Evolutionary conservation across 2,797 vertebrate genomes (phyloP).

Genomic region (Megaceryle alcyon): DNA sequence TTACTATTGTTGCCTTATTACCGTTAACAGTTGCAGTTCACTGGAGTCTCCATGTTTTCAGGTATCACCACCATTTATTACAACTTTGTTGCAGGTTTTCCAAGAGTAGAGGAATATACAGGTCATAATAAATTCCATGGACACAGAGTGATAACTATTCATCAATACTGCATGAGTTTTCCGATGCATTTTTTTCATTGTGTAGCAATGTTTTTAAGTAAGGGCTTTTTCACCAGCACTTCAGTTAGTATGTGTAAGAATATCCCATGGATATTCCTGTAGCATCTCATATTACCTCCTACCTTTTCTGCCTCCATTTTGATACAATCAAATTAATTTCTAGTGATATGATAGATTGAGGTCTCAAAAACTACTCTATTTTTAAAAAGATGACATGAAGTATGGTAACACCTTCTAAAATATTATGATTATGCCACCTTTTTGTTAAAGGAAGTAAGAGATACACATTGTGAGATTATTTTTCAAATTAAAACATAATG

Average conservation of each 20-base stretch:
- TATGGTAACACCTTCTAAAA: neutral
- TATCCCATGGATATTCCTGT: neutral
- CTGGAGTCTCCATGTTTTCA: neutral
- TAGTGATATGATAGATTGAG: neutral
- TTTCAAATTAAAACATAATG: neutral
- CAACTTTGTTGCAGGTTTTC: neutral
- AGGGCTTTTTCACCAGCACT: neutral
- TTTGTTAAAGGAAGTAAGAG: neutral
- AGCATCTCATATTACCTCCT: neutral
- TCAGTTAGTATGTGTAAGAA: neutral
- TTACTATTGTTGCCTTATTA: too few species aligned
- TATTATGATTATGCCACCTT: neutral
- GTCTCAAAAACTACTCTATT: neutral
- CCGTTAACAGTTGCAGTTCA: neutral
- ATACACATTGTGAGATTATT: neutral
- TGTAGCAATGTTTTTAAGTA: neutral
- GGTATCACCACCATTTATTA: neutral
- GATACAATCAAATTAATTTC: slow-evolving; percentile 13
- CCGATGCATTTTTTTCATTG: neutral
- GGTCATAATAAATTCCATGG: neutral
- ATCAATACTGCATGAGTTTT: neutral
- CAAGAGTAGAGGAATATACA: neutral
- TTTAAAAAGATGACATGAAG: neutral
- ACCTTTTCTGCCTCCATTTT: neutral
- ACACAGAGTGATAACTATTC: neutral